Percentiles rank a stretch among this genome's conserved stretches.
Conservation (phyloP, 2,888 invertebrate species). For the Cephus sareptanus region DNA sequence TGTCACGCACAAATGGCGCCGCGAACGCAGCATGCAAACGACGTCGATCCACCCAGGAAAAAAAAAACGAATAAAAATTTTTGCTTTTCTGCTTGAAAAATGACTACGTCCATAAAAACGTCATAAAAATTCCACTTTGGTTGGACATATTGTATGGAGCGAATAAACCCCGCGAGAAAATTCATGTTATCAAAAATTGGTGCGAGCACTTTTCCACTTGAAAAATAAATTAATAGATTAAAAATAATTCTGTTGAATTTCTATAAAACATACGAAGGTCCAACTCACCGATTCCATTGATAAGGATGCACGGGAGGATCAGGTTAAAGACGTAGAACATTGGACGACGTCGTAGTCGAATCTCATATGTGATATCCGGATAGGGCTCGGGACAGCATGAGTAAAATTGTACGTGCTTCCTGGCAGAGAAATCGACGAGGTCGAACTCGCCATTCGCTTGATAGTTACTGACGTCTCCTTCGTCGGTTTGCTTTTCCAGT, state of each 20-base stretch:
- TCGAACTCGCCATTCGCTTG: conserved; percentile 94
- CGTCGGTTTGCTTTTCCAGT: conserved; percentile 79
- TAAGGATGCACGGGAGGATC: conserved; percentile 85
- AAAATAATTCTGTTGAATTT: neutral
- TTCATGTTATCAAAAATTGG: neutral
- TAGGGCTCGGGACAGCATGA: conserved; percentile 86
- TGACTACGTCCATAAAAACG: neutral
- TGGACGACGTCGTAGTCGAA: conserved; percentile 79
- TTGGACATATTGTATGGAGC: neutral
- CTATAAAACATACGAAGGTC: neutral
- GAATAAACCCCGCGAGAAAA: neutral
- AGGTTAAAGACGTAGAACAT: conserved; percentile 90
- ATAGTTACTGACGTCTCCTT: conserved; percentile 88
- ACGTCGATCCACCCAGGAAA: neutral
- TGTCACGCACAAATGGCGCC: neutral
- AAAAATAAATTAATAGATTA: neutral
- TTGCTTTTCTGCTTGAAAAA: neutral
- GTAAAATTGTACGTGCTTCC: conserved; percentile 79
- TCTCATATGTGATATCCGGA: conserved; percentile 86
- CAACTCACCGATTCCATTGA: conserved; percentile 82
- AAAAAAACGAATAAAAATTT: neutral
- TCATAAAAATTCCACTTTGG: neutral
- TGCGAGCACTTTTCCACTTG: neutral
- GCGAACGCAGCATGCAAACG: neutral
- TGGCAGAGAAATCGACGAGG: conserved; percentile 80